Base-by-base conservation (phyloP, 2,888 invertebrate genomes). In the Tigriopus californicus region DNA sequence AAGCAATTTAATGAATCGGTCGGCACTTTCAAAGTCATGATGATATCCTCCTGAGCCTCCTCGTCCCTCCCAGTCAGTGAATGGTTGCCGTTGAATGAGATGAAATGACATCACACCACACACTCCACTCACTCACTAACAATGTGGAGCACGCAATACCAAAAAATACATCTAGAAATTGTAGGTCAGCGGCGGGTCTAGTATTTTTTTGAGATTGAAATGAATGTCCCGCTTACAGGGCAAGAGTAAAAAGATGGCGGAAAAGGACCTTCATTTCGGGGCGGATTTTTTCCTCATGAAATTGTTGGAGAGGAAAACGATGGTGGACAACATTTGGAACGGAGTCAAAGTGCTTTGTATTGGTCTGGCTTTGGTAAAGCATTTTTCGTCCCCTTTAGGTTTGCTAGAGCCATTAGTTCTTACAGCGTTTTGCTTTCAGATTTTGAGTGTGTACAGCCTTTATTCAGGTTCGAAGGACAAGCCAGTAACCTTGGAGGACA, bases 371-470 rank as follows among this genome's bases (percentile, higher is more conserved):
- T 41, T 54, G 18, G 54, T 54, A 54, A 41, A 20, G 25, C 24
- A 8, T 48, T 15, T 48, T 10, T 4, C 22, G 8, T 10, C 25
- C 8, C n/a, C 22, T 20, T 10, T 33, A 52, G 10, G 10, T 24
- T 22, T 11, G 20, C 11, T 8, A 52, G 8, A 22, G 6, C 20
- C 11, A 52, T 52, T 20, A 10, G 20, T 20, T 20, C 13, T 18
- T 33, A 20, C 10, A 12, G 11, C n/a, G 5, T 25, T 5, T 54
- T 33, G 4, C 2, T n/a, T 33, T 18, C 52, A 54, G 54, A 41
- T 54, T 11, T 22, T 54, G n/a, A 54, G 54, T 18, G 15, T 54
- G 8, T 54, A 54, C 22, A 54, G 54, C 40, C 11, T 54, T 18
- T 18, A 33, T n/a, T 54, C 18, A 8, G 13, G 54, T 40, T n/a